Conservation (phyloP, 1,140 invertebrate genomes). For the Phymorhynchus buccinoides region DNA sequence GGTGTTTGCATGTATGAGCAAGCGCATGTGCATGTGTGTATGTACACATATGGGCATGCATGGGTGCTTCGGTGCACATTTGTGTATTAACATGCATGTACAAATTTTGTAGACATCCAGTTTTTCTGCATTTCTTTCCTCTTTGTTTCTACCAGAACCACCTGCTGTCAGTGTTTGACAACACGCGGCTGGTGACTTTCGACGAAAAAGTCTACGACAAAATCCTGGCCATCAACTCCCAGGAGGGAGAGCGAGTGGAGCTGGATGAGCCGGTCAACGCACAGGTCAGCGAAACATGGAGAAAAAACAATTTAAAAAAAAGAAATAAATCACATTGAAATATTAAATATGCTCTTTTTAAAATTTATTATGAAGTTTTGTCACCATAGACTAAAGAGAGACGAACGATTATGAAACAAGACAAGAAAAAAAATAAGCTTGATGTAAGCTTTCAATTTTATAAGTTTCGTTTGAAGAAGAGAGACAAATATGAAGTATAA, state of each 20-base stretch:
- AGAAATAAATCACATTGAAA: neutral
- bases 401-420: too few relatives aligned
- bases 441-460: too few relatives aligned
- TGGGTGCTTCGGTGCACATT: neutral
- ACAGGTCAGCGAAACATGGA: slow-evolving; percentile 60
- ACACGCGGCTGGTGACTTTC: slow-evolving; percentile 92
- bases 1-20: neutral
- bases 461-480: too few relatives aligned
- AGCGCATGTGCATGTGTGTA: neutral
- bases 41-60: neutral
- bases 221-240: slow-evolving; percentile 92
- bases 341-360: slow-evolving; percentile 1
- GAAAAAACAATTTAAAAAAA: neutral
- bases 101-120: neutral
- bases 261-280: slow-evolving; percentile 91
- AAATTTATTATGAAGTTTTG: neutral
- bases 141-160: slow-evolving; percentile 81
- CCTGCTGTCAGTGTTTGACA: slow-evolving; percentile 96
- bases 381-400: neutral
- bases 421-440: too few relatives aligned
- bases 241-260: slow-evolving; percentile 92
- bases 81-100: neutral
- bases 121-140: neutral
- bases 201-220: slow-evolving; percentile 97
- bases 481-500: too few relatives aligned